Evolutionary conservation across 2,113 vertebrate genomes (phyloP).

Genomic region (Dissostichus mawsoni): DNA sequence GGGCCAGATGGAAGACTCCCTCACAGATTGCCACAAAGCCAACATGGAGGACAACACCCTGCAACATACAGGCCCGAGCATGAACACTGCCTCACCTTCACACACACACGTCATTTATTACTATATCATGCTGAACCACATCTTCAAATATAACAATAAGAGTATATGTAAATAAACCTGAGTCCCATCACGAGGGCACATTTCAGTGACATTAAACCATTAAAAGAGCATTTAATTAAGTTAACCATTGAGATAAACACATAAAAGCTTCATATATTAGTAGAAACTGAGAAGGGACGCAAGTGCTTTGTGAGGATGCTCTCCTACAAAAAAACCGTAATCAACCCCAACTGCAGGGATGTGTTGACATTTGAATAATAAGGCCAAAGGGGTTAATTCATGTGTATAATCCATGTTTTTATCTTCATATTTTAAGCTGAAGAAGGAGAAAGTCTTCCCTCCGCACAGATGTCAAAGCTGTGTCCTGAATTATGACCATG

Average conservation of each 20-base stretch:
- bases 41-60: conserved; percentile 95
- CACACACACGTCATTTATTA: not conserved
- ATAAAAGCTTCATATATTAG: not conserved
- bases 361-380: not conserved
- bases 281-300: conserved; percentile 37
- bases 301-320: conserved; percentile 55
- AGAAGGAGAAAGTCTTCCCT: conserved; percentile 37
- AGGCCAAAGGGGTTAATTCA: not conserved
- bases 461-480: conserved; percentile 68
- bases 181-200: not conserved
- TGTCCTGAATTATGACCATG: conserved; percentile 60
- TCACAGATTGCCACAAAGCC: conserved; percentile 89
- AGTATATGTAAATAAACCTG: not conserved
- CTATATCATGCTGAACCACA: not conserved
- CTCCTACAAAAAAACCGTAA: conserved; percentile 42
- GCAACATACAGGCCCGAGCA: conserved; percentile 65
- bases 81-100: conserved; percentile 35
- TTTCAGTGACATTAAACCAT: not conserved
- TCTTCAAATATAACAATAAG: conserved; percentile 16
- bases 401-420: not conserved
- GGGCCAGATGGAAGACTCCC: conserved; percentile 79
- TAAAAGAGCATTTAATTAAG: not conserved
- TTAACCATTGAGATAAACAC: not conserved
- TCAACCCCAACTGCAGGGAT: conserved; percentile 5
- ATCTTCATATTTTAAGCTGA: not conserved